These are phyloP conservation scores for Tortricodes alternella DNA, from an alignment of 2,888 invertebrate species.

Conservation along the genomic window DNA sequence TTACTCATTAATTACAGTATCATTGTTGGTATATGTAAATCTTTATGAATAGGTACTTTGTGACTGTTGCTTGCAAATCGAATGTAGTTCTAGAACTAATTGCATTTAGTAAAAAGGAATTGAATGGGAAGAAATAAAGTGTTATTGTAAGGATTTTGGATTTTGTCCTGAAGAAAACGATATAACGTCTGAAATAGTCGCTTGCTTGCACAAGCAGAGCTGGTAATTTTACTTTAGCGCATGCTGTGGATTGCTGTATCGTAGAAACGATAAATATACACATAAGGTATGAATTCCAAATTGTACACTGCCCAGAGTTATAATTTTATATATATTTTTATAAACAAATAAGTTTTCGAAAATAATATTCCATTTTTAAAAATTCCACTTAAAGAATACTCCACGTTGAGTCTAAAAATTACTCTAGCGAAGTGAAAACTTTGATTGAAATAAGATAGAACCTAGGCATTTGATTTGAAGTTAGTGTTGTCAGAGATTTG, in stretches of 20 bases:
- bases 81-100: constrained; percentile 32
- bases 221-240: constrained; percentile 26
- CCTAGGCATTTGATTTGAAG: constrained; percentile 32
- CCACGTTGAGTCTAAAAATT: constrained; percentile 59
- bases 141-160: constrained; percentile 36
- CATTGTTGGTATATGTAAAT: constrained; percentile 29
- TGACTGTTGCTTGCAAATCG: constrained; percentile 32
- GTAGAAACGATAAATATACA: constrained; percentile 18
- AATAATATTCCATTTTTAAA: constrained; percentile 47
- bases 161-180: constrained; percentile 18
- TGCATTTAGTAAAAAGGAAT: constrained; percentile 61
- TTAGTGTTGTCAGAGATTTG: constrained; percentile 29
- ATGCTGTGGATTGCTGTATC: constrained; percentile 8
- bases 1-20: constrained; percentile 45
- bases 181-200: not conserved
- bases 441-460: constrained; percentile 26
- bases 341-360: constrained; percentile 45
- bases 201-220: not conserved
- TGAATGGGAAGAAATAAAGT: constrained; percentile 48
- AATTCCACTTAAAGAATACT: constrained; percentile 51
- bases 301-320: constrained; percentile 57
- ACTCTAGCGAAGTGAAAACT: constrained; percentile 29
- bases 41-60: constrained; percentile 28
- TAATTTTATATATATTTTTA: constrained; percentile 57
- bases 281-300: constrained; percentile 41